Evolutionary conservation across 2,888 invertebrate species (phyloP).

Genomic region (Folsomia candida): DNA sequence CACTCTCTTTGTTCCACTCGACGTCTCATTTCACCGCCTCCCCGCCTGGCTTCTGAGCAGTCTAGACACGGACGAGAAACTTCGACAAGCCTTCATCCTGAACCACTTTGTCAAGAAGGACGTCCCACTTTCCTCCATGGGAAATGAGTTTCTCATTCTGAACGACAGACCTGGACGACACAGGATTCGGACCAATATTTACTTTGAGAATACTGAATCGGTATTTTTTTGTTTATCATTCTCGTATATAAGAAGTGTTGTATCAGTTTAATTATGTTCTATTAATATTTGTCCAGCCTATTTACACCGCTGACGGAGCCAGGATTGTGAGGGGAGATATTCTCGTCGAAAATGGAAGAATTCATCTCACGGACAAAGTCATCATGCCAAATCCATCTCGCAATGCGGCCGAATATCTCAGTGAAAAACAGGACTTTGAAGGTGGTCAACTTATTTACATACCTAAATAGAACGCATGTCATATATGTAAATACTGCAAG

Average conservation of each 20-base stretch:
- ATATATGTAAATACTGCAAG: neutral
- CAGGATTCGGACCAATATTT: slow-evolving; percentile 42
- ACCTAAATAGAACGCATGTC: neutral
- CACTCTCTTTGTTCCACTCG: slow-evolving; percentile 49
- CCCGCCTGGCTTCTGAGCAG: slow-evolving; percentile 46
- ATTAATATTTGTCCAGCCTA: slow-evolving; percentile 28
- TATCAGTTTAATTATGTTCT: no score
- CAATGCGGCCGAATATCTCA: slow-evolving; percentile 44
- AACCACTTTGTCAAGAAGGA: slow-evolving; percentile 47
- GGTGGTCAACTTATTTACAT: slow-evolving; percentile 28
- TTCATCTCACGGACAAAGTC: slow-evolving; percentile 45
- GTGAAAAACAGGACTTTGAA: slow-evolving; percentile 45
- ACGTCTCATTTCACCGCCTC: slow-evolving; percentile 43
- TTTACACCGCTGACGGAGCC: slow-evolving; percentile 45
- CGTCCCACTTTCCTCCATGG: slow-evolving; percentile 32
- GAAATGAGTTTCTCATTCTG: slow-evolving; percentile 43
- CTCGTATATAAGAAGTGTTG: neutral
- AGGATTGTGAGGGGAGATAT: slow-evolving; percentile 45
- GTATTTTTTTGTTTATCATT: neutral
- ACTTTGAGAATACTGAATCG: slow-evolving; percentile 25
- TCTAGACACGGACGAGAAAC: slow-evolving; percentile 39
- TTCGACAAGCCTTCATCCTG: slow-evolving; percentile 44
- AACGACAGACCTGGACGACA: slow-evolving; percentile 46
- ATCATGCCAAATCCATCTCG: slow-evolving; percentile 44
- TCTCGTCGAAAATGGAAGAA: slow-evolving; percentile 31